A percentile compares a stretch with the other conserved stretches of the same genome.
These are phyloP conservation scores for Barbus barbus DNA, from an alignment of 2,113 vertebrate genomes.

Conservation along the genomic window DNA sequence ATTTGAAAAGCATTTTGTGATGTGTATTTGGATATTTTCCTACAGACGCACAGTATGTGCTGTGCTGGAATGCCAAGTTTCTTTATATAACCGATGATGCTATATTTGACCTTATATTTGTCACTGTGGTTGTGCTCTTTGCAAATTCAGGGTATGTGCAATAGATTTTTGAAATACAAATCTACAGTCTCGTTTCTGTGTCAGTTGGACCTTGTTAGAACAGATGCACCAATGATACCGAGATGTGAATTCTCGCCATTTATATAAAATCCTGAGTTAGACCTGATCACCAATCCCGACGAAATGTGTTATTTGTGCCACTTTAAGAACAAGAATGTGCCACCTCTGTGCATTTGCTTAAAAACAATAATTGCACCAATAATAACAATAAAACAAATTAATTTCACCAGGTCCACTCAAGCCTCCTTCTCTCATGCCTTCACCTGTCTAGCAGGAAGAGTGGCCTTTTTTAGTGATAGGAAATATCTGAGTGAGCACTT, in stretches of 20 bases:
- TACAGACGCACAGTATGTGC: not conserved
- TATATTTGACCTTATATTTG: not conserved
- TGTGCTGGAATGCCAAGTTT: not conserved
- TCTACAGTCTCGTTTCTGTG: not conserved
- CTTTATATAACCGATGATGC: not conserved
- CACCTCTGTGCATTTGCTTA: not conserved
- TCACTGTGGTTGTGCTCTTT: not conserved
- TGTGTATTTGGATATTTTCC: not conserved
- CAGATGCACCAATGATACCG: not conserved
- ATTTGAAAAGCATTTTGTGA: not conserved
- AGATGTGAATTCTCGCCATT: not conserved
- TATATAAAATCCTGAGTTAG: not conserved
- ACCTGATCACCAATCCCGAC: not conserved
- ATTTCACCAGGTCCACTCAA: not conserved
- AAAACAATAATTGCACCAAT: not conserved
- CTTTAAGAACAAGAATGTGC: not conserved
- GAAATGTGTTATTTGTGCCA: not conserved
- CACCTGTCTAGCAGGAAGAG: slow-evolving; percentile 56
- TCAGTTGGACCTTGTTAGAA: not conserved
- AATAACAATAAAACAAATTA: not conserved
- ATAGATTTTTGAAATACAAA: not conserved
- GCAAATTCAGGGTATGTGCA: not conserved
- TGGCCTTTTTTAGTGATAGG: slow-evolving; percentile 70
- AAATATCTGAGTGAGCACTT: slow-evolving; percentile 67
- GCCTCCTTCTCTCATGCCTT: slow-evolving; percentile 39